Conservation (phyloP, 2,888 invertebrate species). For the Bibio marci region DNA sequence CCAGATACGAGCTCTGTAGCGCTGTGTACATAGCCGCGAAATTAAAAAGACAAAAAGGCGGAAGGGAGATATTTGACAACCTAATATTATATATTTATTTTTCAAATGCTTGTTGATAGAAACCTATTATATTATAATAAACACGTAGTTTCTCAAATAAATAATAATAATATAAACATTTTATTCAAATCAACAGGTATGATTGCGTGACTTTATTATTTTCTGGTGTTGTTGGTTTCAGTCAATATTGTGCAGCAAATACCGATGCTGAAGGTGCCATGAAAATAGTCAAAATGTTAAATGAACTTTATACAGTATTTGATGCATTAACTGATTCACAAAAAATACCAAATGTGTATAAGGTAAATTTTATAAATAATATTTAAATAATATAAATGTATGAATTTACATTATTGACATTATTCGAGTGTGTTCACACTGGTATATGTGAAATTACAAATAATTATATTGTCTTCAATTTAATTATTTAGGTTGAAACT, state of each 20-base stretch:
- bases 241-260: conserved; percentile 75
- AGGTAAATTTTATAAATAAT: conserved; percentile 39
- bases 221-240: conserved; percentile 86
- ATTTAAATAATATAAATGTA: neutral
- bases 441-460: neutral
- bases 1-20: too few species aligned
- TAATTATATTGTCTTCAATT: neutral
- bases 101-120: too few species aligned
- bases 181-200: conserved; percentile 37
- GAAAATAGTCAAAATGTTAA: conserved; percentile 89
- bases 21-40: too few species aligned
- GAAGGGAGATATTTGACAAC: neutral
- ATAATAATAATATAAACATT: too few species aligned
- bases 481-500: conserved; percentile 65
- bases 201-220: conserved; percentile 85
- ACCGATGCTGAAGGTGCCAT: conserved; percentile 87
- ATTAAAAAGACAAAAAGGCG: too few species aligned
- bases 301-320: conserved; percentile 84
- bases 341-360: conserved; percentile 85
- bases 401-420: neutral
- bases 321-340: conserved; percentile 86
- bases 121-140: too few species aligned
- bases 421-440: neutral
- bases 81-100: neutral
- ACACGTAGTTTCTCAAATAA: too few species aligned